phyloP scores from a whole-genome alignment of 2,888 invertebrate genomes.

The Lasioglossum oenotherae region DNA sequence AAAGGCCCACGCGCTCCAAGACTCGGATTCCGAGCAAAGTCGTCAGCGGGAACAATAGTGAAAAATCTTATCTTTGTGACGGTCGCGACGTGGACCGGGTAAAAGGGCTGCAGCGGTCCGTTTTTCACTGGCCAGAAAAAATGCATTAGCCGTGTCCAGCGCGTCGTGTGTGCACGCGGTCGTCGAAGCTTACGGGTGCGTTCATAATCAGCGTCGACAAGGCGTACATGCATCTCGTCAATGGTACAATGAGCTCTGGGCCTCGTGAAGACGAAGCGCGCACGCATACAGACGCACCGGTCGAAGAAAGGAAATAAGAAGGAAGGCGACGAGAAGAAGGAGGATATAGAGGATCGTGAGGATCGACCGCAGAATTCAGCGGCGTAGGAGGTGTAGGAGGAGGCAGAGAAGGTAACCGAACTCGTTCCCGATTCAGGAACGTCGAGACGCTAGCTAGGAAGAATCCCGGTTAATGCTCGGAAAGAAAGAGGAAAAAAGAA shows the following conservation, averaged over 20 bases:
- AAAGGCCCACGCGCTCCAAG: too few species aligned
- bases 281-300: background rate
- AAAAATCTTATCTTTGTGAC: too few species aligned
- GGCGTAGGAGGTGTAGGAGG: constrained; percentile 54
- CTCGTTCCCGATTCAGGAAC: constrained; percentile 69
- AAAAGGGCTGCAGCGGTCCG: background rate
- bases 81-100: background rate
- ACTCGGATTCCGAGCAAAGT: background rate
- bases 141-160: constrained; percentile 8
- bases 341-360: constrained; percentile 68
- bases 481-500: constrained; percentile 54
- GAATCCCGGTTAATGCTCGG: constrained; percentile 61
- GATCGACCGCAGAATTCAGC: constrained; percentile 54
- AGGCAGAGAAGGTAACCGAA: constrained; percentile 43
- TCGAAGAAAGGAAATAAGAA: constrained; percentile 30
- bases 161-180: constrained; percentile 65
- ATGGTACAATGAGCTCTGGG: constrained; percentile 64
- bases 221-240: constrained; percentile 72
- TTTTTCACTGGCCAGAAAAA: background rate
- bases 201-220: constrained; percentile 78
- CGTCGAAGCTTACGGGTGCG: constrained; percentile 74
- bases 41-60: background rate
- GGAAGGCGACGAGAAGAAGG: constrained; percentile 45
- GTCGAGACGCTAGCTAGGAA: constrained; percentile 56
- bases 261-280: constrained; percentile 31